Percentiles rank a stretch among this genome's conserved stretches.
phyloP scores from a whole-genome alignment of 2,888 invertebrate genomes.

The Parnassius orleans region DNA sequence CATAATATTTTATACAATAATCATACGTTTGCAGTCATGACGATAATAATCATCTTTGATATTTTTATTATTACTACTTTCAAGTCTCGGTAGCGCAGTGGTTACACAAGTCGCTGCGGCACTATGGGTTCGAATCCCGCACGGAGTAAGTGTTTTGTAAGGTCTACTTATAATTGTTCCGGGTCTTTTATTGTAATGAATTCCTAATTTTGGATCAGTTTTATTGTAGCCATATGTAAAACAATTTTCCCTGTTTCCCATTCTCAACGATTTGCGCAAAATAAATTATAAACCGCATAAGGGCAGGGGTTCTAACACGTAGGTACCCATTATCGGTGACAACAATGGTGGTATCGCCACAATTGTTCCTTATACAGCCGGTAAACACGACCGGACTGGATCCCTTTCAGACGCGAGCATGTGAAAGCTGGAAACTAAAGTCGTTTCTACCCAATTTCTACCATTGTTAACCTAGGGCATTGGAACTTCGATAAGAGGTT shows the following conservation, averaged over 20 bases:
- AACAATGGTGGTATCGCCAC: constrained; percentile 24
- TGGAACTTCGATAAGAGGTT: neutral
- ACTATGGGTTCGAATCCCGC: too few species aligned
- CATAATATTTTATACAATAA: too few species aligned
- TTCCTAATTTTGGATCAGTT: neutral
- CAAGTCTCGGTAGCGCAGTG: too few species aligned
- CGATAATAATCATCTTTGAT: too few species aligned
- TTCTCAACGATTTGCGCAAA: neutral
- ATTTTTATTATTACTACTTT: too few species aligned
- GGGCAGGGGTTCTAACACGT: constrained; percentile 22
- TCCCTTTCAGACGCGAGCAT: constrained; percentile 2
- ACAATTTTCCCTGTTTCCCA: neutral
- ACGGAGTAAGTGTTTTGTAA: neutral
- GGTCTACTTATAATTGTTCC: neutral
- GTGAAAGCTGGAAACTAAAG: constrained; percentile 32
- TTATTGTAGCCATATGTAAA: neutral
- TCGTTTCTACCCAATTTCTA: constrained; percentile 34
- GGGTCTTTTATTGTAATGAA: neutral
- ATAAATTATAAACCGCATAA: constrained; percentile 14
- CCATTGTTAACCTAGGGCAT: constrained; percentile 31
- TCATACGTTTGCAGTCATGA: too few species aligned
- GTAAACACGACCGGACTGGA: constrained; percentile 8
- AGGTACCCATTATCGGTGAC: constrained; percentile 19
- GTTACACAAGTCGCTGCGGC: too few species aligned
- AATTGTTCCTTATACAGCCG: constrained; percentile 16